phyloP scores from a whole-genome alignment of 2,797 vertebrate species.

The Pelobates cultripes region DNA sequence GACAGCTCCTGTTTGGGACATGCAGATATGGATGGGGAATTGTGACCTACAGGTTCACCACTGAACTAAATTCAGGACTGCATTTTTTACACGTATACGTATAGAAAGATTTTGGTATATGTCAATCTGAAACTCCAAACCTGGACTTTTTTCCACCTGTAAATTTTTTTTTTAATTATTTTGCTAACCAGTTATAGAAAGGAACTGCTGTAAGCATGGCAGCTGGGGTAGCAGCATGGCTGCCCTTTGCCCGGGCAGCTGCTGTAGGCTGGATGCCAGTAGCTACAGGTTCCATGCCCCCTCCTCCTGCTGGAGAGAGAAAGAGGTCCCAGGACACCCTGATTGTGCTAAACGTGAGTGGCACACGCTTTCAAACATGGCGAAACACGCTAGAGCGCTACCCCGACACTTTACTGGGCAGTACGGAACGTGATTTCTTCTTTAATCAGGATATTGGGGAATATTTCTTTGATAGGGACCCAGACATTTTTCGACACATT shows the following conservation, averaged over 20 bases:
- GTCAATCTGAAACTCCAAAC: background rate
- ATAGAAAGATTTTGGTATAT: background rate
- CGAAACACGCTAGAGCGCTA: conserved; percentile 91
- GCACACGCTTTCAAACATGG: conserved; percentile 93
- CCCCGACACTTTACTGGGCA: conserved; percentile 93
- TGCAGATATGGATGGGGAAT: conserved; percentile 11
- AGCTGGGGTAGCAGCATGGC: conserved; percentile 90
- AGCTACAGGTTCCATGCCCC: conserved; percentile 87
- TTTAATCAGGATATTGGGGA: conserved; percentile 89
- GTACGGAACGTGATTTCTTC: conserved; percentile 93
- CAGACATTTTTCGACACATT: conserved; percentile 94
- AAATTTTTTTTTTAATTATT: background rate
- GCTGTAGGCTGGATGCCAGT: conserved; percentile 98
- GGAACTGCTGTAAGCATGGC: conserved; percentile 77
- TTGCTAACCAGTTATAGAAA: background rate
- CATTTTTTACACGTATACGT: background rate
- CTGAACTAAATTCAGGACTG: background rate
- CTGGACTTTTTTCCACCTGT: background rate
- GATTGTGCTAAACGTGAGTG: conserved; percentile 92
- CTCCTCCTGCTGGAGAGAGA: conserved; percentile 77
- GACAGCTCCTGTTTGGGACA: too few species aligned
- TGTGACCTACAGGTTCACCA: background rate
- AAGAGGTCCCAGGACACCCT: conserved; percentile 80
- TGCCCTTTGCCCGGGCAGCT: conserved; percentile 93
- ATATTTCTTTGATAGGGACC: conserved; percentile 96